Conservation (phyloP, 1,140 invertebrate species). For the Polyergus mexicanus region DNA sequence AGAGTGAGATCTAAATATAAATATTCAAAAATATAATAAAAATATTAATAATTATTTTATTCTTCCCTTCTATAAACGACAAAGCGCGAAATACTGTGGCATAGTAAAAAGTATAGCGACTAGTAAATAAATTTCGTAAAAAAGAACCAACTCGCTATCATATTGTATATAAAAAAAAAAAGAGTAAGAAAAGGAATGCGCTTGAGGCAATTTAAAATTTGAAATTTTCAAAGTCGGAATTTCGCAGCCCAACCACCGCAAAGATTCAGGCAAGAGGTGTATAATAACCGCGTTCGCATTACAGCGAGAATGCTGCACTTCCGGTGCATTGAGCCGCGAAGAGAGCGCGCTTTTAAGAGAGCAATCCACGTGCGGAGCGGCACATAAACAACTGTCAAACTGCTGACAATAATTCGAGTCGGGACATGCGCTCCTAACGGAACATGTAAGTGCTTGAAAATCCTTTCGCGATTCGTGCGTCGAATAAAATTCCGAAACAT, state of each 20-base stretch:
- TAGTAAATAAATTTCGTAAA: slow-evolving; percentile 9
- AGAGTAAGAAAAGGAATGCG: background rate
- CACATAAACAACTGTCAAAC: slow-evolving; percentile 42
- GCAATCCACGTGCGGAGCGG: slow-evolving; percentile 6
- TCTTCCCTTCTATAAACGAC: background rate
- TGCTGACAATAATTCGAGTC: slow-evolving; percentile 38
- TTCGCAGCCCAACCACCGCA: background rate
- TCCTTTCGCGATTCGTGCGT: slow-evolving; percentile 32
- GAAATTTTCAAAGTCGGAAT: slow-evolving; percentile 15
- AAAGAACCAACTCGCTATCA: background rate
- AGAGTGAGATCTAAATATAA: background rate
- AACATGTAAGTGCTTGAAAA: slow-evolving; percentile 23
- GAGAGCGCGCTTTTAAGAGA: slow-evolving; percentile 26
- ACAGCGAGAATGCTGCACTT: background rate
- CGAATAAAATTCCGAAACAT: slow-evolving; percentile 47
- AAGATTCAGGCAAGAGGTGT: background rate
- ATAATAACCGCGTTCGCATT: slow-evolving; percentile 19
- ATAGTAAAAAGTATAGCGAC: slow-evolving; percentile 7
- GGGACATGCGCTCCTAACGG: background rate
- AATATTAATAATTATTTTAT: background rate
- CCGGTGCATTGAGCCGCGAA: background rate
- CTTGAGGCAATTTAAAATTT: background rate
- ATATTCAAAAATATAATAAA: slow-evolving; percentile 4
- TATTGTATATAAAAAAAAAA: background rate
- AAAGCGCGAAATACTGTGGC: background rate